Evolutionary conservation across 2,797 vertebrate species (phyloP).

Genomic region (Pogonophryne albipinna): DNA sequence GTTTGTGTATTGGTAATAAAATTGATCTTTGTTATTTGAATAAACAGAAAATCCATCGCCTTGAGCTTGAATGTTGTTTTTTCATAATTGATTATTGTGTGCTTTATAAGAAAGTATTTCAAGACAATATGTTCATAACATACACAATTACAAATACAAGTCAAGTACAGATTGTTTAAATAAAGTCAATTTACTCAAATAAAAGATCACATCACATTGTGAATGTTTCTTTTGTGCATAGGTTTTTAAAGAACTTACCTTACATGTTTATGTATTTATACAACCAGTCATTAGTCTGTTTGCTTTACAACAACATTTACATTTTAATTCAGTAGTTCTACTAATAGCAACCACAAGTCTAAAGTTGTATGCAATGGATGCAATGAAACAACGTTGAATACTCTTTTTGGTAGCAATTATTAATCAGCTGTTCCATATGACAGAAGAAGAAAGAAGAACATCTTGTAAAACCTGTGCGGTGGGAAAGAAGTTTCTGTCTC

Average conservation of each 20-base stretch:
- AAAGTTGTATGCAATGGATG: not conserved
- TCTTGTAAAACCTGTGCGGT: not conserved
- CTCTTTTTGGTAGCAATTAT: slow-evolving; percentile 6
- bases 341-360: not conserved
- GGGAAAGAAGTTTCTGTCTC: not conserved
- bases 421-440: not conserved
- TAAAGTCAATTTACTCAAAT: not conserved
- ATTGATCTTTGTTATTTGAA: slow-evolving; percentile 25
- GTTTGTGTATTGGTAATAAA: not conserved
- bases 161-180: not conserved
- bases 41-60: slow-evolving; percentile 4
- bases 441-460: not conserved
- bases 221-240: not conserved
- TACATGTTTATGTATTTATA: slow-evolving; percentile 1
- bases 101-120: slow-evolving; percentile 8
- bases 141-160: not conserved
- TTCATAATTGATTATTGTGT: not conserved
- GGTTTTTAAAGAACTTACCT: not conserved
- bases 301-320: not conserved
- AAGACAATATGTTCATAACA: not conserved
- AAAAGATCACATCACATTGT: not conserved
- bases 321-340: not conserved
- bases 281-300: no score
- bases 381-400: not conserved
- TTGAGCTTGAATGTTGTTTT: not conserved